These are phyloP conservation scores for Rhagoletis zephyria DNA, from an alignment of 1,140 invertebrate genomes.

Conservation along the genomic window DNA sequence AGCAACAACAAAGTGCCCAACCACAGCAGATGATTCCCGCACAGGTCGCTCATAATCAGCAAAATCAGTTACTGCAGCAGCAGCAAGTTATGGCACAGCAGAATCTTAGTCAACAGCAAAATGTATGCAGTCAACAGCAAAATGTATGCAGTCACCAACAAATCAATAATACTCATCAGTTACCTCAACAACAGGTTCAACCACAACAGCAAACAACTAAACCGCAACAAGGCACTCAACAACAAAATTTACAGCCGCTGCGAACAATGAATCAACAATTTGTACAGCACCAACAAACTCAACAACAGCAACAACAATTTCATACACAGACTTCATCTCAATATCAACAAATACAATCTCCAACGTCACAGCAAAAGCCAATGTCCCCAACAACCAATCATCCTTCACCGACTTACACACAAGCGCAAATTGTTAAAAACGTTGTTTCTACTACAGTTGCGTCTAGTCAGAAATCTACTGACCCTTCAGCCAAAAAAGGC, in stretches of 20 bases:
- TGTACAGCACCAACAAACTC: constrained; percentile 57
- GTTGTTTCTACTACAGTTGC: neutral
- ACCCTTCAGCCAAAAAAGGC: neutral
- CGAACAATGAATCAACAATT: constrained; percentile 23
- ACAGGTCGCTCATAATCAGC: constrained; percentile 51
- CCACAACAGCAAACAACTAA: neutral
- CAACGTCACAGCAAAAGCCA: constrained; percentile 64
- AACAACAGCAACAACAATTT: constrained; percentile 49
- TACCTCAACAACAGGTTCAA: neutral
- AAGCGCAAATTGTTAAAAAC: neutral
- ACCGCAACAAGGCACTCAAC: constrained; percentile 29
- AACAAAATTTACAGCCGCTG: constrained; percentile 58
- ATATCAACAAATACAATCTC: constrained; percentile 61
- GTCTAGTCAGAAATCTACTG: neutral
- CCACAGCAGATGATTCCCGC: constrained; percentile 13
- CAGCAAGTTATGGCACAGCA: constrained; percentile 63
- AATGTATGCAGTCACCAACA: no score
- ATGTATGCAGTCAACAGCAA: no score
- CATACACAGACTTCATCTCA: constrained; percentile 59
- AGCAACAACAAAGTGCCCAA: constrained; percentile 69
- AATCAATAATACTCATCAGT: neutral
- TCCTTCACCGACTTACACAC: neutral
- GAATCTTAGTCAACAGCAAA: constrained; percentile 58
- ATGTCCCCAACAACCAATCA: neutral
- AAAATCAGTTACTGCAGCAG: constrained; percentile 56